Percentiles rank a stretch among this genome's conserved stretches.
These are phyloP conservation scores for Aradus depressus DNA, from an alignment of 2,888 invertebrate species.

Conservation along the genomic window DNA sequence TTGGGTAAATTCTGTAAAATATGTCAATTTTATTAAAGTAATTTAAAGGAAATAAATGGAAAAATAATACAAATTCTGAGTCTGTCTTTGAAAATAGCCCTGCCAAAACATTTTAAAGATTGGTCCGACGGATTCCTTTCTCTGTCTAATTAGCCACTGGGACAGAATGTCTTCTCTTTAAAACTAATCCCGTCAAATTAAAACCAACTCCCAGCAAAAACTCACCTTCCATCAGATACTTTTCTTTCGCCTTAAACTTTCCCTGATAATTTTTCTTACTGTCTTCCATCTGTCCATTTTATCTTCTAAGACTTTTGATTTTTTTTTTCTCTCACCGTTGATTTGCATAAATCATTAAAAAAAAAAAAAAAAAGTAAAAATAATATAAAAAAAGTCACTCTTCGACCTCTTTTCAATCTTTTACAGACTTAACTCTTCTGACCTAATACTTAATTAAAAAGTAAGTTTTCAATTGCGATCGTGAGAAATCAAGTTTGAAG, in stretches of 20 bases:
- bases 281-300: background rate
- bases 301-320: constrained; percentile 9
- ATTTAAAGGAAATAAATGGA: no score
- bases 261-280: background rate
- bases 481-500: constrained; percentile 6
- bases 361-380: no score
- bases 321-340: constrained; percentile 20
- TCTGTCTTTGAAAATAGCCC: no score
- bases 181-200: constrained; percentile 29
- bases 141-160: constrained; percentile 20
- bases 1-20: no score
- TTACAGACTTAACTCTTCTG: constrained; percentile 25
- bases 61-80: no score
- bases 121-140: constrained; percentile 24
- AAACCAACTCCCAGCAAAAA: constrained; percentile 25
- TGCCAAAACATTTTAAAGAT: constrained; percentile 22
- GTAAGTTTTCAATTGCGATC: constrained; percentile 27
- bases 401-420: no score
- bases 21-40: no score
- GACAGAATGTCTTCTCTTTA: constrained; percentile 16
- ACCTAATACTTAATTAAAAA: constrained; percentile 29
- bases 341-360: constrained; percentile 29
- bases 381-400: no score
- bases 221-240: constrained; percentile 17
- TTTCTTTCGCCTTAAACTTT: constrained; percentile 10